Evolutionary conservation across 2,797 vertebrate genomes (phyloP).

Genomic region (Heterohyrax brucei): DNA sequence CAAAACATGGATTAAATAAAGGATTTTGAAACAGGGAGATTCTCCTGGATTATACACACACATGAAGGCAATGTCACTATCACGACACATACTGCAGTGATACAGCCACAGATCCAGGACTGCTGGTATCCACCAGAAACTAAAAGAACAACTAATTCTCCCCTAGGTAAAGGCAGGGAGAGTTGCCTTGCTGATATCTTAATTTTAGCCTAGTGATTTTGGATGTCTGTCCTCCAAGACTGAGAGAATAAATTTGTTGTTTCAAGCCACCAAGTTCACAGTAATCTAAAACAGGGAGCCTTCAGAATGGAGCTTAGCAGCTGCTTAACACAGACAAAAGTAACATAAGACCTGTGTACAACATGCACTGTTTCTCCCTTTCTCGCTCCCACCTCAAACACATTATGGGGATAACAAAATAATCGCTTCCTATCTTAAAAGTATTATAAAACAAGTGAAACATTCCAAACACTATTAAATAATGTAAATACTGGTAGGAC

Average conservation of each 20-base stretch:
- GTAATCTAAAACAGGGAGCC: not conserved
- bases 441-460: conserved; percentile 25
- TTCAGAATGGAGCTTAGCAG: not conserved
- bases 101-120: not conserved
- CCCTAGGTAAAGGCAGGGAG: not conserved
- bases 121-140: not conserved
- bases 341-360: not conserved
- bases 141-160: conserved; percentile 13
- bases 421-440: conserved; percentile 2
- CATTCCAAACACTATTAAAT: conserved; percentile 23
- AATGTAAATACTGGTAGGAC: not conserved
- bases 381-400: not conserved
- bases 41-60: not conserved
- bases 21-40: conserved; percentile 12
- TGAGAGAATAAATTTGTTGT: no score
- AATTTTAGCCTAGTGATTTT: no score
- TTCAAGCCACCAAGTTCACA: no score
- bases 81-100: not conserved
- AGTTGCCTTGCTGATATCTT: no score
- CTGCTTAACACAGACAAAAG: conserved; percentile 16
- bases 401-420: conserved; percentile 5
- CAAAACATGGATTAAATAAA: not conserved
- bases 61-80: not conserved
- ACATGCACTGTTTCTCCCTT: not conserved
- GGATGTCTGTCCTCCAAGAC: no score